Percentiles rank a stretch among this genome's conserved stretches.
Evolutionary conservation across 2,888 invertebrate species (phyloP).

Genomic region (Exephanes ischioxanthus): DNA sequence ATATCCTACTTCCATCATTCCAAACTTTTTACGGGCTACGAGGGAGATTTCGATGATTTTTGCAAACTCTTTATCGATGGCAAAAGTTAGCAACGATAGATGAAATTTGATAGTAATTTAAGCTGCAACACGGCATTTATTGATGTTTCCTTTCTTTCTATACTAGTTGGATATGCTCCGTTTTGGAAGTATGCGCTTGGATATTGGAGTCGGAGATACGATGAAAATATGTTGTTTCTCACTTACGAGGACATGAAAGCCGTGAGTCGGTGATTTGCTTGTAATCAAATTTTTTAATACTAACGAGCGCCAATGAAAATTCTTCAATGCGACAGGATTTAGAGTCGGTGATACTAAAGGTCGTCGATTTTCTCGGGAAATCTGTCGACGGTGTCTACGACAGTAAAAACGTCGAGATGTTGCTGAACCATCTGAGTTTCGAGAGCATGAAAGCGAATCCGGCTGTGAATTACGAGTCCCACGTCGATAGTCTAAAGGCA

Average conservation of each 20-base stretch:
- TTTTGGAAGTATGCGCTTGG: slow-evolving; percentile 78
- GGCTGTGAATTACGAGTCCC: slow-evolving; percentile 86
- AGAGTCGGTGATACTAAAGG: slow-evolving; percentile 82
- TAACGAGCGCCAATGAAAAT: not conserved
- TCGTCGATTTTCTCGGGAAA: slow-evolving; percentile 84
- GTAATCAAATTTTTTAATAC: not conserved
- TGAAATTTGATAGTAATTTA: slow-evolving; percentile 64
- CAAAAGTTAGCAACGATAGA: slow-evolving; percentile 85
- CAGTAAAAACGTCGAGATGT: slow-evolving; percentile 79
- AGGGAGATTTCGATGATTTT: slow-evolving; percentile 87
- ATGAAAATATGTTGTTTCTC: slow-evolving; percentile 76
- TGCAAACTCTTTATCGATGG: slow-evolving; percentile 88
- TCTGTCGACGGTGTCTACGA: slow-evolving; percentile 51
- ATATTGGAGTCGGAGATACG: slow-evolving; percentile 74
- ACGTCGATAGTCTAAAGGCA: slow-evolving; percentile 80
- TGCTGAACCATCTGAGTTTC: slow-evolving; percentile 86
- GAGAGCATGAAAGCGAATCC: slow-evolving; percentile 87
- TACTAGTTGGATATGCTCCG: slow-evolving; percentile 75
- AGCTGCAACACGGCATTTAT: not conserved
- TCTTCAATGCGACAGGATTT: slow-evolving; percentile 75
- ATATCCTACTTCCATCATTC: slow-evolving; percentile 90
- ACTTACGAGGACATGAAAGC: slow-evolving; percentile 80
- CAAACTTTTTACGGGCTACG: slow-evolving; percentile 87
- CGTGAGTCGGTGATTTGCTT: slow-evolving; percentile 68
- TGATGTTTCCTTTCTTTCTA: not conserved